Evolutionary conservation across 64 coral and sea anemone species (phyloP).

Genomic region (Porites lutea): DNA sequence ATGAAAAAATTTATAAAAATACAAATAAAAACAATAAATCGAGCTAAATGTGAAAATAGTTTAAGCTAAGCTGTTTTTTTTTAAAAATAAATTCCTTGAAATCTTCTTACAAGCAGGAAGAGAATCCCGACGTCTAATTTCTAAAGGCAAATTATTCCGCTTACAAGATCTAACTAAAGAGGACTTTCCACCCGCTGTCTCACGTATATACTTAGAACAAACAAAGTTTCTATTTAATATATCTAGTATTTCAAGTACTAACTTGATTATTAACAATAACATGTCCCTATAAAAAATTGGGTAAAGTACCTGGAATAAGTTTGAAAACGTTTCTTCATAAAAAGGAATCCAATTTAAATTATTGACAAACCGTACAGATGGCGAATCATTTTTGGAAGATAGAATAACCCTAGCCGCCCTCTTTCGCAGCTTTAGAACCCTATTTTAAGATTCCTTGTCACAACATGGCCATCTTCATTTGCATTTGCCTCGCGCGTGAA

Average conservation of each 20-base stretch:
- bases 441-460: background rate
- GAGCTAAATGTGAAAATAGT: too few species aligned
- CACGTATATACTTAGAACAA: constrained; percentile 11
- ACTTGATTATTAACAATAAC: constrained; percentile 18
- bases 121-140: too few species aligned
- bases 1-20: too few species aligned
- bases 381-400: constrained; percentile 5
- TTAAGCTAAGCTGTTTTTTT: too few species aligned
- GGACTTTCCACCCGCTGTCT: constrained; percentile 48
- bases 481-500: too few species aligned
- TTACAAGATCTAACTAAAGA: constrained; percentile 27
- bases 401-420: constrained; percentile 16
- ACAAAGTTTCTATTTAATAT: constrained; percentile 18
- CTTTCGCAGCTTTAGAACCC: background rate
- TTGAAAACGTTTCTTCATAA: constrained; percentile 6
- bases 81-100: too few species aligned
- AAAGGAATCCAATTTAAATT: constrained; percentile 22
- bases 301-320: constrained; percentile 19
- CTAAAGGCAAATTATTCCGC: constrained; percentile 16
- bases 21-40: too few species aligned
- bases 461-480: too few species aligned
- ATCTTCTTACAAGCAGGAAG: too few species aligned
- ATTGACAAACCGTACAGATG: background rate
- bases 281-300: constrained; percentile 26
- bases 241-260: background rate